Percentiles rank a stretch among this genome's conserved stretches.
Evolutionary conservation across 2,888 invertebrate species (phyloP).

Genomic region (Apotomis capreana): DNA sequence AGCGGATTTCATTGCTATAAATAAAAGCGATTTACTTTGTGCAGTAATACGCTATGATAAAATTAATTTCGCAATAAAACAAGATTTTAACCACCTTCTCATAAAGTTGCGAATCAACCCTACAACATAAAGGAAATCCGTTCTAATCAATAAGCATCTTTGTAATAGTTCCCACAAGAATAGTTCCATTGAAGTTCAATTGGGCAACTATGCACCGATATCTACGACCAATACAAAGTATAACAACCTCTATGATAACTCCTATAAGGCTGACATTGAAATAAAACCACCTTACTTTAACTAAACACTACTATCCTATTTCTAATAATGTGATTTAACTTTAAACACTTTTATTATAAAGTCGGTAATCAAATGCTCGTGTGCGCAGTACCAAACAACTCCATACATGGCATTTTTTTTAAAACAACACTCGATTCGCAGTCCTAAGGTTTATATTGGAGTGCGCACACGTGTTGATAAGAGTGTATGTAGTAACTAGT

Average conservation of each 20-base stretch:
- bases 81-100: neutral
- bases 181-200: conserved; percentile 35
- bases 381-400: neutral
- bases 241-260: neutral
- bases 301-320: neutral
- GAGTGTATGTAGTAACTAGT: conserved; percentile 35
- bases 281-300: neutral
- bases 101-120: conserved; percentile 2
- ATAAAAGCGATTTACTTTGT: too few species aligned
- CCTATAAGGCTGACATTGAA: neutral
- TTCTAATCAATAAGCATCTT: conserved; percentile 29
- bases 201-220: conserved; percentile 6
- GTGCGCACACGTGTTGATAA: neutral
- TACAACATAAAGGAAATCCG: conserved; percentile 5
- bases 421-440: neutral
- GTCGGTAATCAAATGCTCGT: neutral
- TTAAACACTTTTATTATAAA: neutral
- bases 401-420: neutral
- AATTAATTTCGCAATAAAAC: neutral
- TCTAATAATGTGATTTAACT: neutral
- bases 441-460: neutral
- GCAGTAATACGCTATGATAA: too few species aligned
- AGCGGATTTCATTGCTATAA: too few species aligned
- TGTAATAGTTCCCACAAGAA: conserved; percentile 21
- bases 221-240: neutral